These are phyloP conservation scores for Lagopus leucura DNA, from an alignment of 2,113 vertebrate genomes.

Conservation along the genomic window DNA sequence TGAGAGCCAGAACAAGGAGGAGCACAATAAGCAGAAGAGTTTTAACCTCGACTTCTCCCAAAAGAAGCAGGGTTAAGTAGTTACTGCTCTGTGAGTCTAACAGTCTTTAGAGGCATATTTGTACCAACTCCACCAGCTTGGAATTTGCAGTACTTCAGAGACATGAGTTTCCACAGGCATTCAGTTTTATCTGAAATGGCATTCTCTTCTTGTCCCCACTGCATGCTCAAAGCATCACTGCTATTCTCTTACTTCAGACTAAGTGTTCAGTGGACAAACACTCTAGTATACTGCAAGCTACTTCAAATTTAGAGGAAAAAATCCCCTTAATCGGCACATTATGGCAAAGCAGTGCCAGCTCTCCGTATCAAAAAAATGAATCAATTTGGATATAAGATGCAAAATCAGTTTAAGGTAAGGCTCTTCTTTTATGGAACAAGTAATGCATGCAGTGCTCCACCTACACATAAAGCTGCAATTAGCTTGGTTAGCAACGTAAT, in stretches of 20 bases:
- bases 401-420: constrained; percentile 4
- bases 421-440: not conserved
- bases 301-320: not conserved
- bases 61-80: not conserved
- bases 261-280: not conserved
- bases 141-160: not conserved
- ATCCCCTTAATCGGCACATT: not conserved
- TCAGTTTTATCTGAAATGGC: not conserved
- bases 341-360: not conserved
- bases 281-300: not conserved
- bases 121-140: not conserved
- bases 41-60: not conserved
- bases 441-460: not conserved
- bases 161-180: fast-evolving
- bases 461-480: not conserved
- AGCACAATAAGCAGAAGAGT: not conserved
- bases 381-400: not conserved
- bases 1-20: not conserved
- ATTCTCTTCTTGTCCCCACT: not conserved
- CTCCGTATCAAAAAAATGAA: not conserved
- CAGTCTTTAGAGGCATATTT: not conserved
- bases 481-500: not conserved
- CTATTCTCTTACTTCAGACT: not conserved
- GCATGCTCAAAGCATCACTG: not conserved
- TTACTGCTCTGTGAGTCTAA: not conserved